Evolutionary conservation across 2,888 invertebrate species (phyloP), one percentile per base, ranked within the genome.

Genomic region (Copidosoma aretas): DNA sequence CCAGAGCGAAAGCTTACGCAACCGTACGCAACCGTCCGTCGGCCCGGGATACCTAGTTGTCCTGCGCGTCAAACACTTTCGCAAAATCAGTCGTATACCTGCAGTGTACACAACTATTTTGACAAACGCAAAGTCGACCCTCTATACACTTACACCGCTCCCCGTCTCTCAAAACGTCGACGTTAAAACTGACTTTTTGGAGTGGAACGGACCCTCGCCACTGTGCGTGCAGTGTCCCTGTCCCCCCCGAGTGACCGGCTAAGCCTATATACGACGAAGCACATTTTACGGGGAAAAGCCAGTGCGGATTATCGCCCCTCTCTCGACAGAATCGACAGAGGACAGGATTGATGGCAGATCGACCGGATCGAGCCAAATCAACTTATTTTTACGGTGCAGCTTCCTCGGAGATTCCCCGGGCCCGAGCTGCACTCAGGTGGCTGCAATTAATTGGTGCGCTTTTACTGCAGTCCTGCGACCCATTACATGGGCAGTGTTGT

Each of bases 11-110:
- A 32, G 49, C 53, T 67, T 67, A n/a, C n/a, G n/a, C n/a, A n/a
- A n/a, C n/a, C n/a, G n/a, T n/a, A 41, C 67, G 63, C 67, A 67
- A 64, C 60, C 57, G 51, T 60, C 68, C 64, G 57, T 64, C 63
- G 68, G 64, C n/a, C n/a, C n/a, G n/a, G n/a, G n/a, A n/a, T 53
- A 60, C 24, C 8, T 14, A 41, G 14, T 14, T 8, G 43, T 2
- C 43, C 21, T 22, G 25, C 14, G 10, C 1, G 10, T n/a, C 22
- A 4, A 24, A 22, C 12, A 5, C 46, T 12, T 32, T 32, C 25
- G 43, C 10, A 4, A 19, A 61, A 67, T 46, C 43, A 3, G 32
- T 32, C 14, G 43, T 15, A 17, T 17, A 17, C 43, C 3, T 14
- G 41, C 41, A 14, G 14, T 46, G 43, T 46, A 46, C 43, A 15